These are phyloP conservation scores for Pseudoatta argentina DNA, from an alignment of 1,140 invertebrate species.

Conservation along the genomic window DNA sequence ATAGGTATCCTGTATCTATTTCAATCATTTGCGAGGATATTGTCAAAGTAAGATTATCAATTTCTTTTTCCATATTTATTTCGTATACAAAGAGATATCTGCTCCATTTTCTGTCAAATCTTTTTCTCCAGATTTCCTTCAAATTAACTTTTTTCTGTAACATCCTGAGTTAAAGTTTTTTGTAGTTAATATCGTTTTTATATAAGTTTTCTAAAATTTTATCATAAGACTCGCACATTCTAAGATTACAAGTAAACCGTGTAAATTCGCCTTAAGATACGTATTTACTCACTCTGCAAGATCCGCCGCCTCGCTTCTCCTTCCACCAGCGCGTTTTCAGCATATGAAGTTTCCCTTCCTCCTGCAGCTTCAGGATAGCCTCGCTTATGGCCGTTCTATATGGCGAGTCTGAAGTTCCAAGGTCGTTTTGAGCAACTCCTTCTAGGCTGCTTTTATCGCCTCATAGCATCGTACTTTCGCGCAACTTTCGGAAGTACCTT, in stretches of 20 bases:
- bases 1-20: neutral
- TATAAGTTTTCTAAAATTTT: neutral
- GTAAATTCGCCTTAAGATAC: neutral
- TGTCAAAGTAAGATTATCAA: neutral
- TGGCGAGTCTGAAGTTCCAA: conserved; percentile 90
- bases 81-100: neutral
- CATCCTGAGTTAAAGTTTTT: neutral
- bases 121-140: neutral
- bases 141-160: neutral
- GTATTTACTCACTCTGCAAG: conserved; percentile 90
- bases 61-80: too few relatives aligned
- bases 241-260: neutral
- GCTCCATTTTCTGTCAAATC: neutral
- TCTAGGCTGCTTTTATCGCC: conserved; percentile 54
- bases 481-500: conserved; percentile 51
- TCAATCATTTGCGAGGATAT: neutral
- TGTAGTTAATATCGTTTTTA: neutral
- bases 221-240: neutral
- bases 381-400: conserved; percentile 95
- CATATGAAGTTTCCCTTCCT: conserved; percentile 96
- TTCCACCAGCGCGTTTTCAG: conserved; percentile 99
- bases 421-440: conserved; percentile 57
- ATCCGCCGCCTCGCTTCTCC: conserved; percentile 94
- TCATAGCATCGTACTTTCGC: conserved; percentile 26
- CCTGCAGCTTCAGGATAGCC: conserved; percentile 96